Conservation (phyloP, 1,140 invertebrate species). For the Pogonus chalceus region DNA sequence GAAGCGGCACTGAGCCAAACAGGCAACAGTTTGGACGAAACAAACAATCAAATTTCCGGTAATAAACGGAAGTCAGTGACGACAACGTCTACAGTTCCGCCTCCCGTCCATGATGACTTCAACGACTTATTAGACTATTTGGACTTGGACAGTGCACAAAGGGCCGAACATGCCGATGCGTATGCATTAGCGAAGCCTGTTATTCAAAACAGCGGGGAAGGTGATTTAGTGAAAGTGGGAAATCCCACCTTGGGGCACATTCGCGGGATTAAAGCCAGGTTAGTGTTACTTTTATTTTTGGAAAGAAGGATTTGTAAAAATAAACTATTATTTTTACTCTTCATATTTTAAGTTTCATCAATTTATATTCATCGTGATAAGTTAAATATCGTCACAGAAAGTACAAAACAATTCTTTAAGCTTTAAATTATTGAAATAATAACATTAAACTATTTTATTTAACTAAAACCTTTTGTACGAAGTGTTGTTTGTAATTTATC, state of each 20-base stretch:
- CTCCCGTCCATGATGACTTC: slow-evolving; percentile 42
- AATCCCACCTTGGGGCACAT: slow-evolving; percentile 57
- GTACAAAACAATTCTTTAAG: too few species aligned
- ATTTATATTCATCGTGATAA: too few species aligned
- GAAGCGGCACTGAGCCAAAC: neutral
- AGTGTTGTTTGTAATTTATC: too few species aligned
- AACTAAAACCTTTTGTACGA: too few species aligned
- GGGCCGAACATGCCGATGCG: slow-evolving; percentile 28
- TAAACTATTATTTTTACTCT: slow-evolving; percentile 12
- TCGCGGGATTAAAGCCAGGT: slow-evolving; percentile 50
- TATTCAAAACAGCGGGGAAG: slow-evolving; percentile 40
- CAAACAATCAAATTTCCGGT: slow-evolving; percentile 26
- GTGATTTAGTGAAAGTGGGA: slow-evolving; percentile 35
- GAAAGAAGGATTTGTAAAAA: too few species aligned
- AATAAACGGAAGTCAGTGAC: slow-evolving; percentile 20
- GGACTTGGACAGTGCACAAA: slow-evolving; percentile 38
- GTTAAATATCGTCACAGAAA: too few species aligned
- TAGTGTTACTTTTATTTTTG: slow-evolving; percentile 27
- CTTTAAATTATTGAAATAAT: too few species aligned
- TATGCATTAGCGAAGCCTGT: slow-evolving; percentile 31
- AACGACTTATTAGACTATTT: slow-evolving; percentile 42
- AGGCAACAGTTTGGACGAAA: slow-evolving; percentile 27
- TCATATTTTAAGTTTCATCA: slow-evolving; percentile 12
- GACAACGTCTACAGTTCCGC: slow-evolving; percentile 16
- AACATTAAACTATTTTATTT: too few species aligned